Conservation (phyloP, 2,888 invertebrate species). For the Busseola fusca region DNA sequence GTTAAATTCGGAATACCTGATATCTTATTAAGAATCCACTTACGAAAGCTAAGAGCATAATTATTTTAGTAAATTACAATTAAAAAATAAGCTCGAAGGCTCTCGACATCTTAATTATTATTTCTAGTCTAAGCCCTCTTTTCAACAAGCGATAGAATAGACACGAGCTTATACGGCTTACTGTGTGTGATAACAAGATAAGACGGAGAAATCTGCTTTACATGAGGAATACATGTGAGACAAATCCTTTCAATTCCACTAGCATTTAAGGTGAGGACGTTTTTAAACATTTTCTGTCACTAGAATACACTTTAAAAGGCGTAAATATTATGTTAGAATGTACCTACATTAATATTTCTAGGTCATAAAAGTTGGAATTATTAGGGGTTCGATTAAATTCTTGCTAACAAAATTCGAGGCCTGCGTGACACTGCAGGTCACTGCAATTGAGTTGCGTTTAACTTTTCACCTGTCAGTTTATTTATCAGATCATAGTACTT, state of each 20-base stretch:
- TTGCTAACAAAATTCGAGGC: neutral
- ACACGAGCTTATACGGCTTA: conserved; percentile 10
- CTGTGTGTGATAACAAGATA: conserved; percentile 31
- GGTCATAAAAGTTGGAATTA: neutral
- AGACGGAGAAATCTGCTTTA: conserved; percentile 15
- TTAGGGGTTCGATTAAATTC: neutral
- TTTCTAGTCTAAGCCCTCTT: conserved; percentile 9
- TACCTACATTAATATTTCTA: neutral
- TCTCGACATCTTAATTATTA: conserved; percentile 12
- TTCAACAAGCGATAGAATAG: conserved; percentile 9
- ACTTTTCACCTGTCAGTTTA: neutral
- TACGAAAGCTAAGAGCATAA: conserved; percentile 17
- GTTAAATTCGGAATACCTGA: neutral
- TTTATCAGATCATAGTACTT: neutral
- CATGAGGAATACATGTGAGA: conserved; percentile 6
- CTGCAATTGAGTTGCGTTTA: neutral
- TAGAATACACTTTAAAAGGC: neutral
- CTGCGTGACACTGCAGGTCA: neutral
- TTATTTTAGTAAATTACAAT: conserved; percentile 22
- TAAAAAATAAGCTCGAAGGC: conserved; percentile 13
- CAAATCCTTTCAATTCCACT: conserved; percentile 10
- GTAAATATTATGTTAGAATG: too few species aligned
- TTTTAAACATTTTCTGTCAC: neutral
- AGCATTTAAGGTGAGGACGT: too few species aligned
- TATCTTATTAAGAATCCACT: conserved; percentile 8